Evolutionary conservation across 2,113 vertebrate genomes (phyloP).

Genomic region (Brienomyrus longianalis): DNA sequence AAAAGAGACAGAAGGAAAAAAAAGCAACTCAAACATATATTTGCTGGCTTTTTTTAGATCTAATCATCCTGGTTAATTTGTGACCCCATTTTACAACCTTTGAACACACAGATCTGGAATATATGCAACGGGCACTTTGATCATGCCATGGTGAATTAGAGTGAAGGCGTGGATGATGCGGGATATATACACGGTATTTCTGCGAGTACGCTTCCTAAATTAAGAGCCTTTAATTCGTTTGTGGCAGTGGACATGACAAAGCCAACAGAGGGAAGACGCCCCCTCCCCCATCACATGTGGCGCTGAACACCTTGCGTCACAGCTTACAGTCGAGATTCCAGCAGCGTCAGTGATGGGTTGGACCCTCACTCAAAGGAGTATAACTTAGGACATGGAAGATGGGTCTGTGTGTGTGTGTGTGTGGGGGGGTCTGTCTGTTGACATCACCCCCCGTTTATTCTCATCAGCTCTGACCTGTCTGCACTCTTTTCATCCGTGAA

Average conservation of each 20-base stretch:
- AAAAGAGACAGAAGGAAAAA: not conserved
- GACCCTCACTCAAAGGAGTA: not conserved
- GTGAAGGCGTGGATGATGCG: not conserved
- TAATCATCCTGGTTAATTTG: not conserved
- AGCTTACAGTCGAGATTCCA: not conserved
- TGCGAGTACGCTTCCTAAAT: not conserved
- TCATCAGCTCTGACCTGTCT: constrained; percentile 13
- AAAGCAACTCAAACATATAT: not conserved
- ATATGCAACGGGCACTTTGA: not conserved
- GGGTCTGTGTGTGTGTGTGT: not conserved
- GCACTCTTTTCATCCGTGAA: constrained; percentile 12
- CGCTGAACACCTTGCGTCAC: not conserved
- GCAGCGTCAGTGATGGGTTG: not conserved
- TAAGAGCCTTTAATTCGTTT: not conserved
- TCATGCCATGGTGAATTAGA: not conserved
- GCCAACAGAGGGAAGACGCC: not conserved
- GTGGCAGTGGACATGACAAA: not conserved
- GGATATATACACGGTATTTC: not conserved
- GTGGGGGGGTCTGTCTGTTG: not conserved
- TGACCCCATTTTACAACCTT: not conserved
- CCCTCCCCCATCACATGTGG: not conserved
- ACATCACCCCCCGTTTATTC: constrained; percentile 1
- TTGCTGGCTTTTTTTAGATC: not conserved
- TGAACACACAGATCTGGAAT: not conserved
- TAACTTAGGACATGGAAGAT: not conserved